Evolutionary conservation across 2,797 vertebrate genomes (phyloP).

Genomic region (Oophaga sylvatica): DNA sequence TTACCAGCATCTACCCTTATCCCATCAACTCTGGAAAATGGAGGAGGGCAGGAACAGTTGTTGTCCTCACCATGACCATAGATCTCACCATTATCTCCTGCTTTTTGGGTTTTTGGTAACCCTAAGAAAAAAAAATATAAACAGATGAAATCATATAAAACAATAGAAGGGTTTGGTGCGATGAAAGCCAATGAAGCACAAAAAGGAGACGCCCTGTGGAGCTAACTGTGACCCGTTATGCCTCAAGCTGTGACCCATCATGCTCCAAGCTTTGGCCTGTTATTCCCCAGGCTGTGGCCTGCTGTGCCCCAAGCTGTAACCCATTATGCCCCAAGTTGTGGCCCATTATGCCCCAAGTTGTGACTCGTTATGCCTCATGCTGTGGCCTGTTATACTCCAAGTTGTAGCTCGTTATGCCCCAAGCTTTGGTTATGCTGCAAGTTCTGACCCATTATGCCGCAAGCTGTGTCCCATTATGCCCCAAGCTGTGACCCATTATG

Average conservation of each 20-base stretch:
- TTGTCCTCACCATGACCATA: slow-evolving; percentile 18
- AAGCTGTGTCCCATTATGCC: too few relatives aligned
- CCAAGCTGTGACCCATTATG: background rate
- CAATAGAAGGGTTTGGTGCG: background rate
- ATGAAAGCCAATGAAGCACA: background rate
- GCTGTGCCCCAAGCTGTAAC: too few relatives aligned
- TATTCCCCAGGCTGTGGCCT: too few relatives aligned
- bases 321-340: too few relatives aligned
- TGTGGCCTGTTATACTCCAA: too few relatives aligned
- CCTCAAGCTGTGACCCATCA: background rate
- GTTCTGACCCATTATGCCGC: too few relatives aligned
- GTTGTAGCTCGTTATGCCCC: too few relatives aligned
- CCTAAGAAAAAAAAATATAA: background rate
- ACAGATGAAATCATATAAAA: background rate
- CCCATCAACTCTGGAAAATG: background rate
- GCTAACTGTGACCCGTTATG: background rate
- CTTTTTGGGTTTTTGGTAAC: background rate
- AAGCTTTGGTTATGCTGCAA: too few relatives aligned
- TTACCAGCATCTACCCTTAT: slow-evolving; percentile 19
- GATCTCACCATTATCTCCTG: background rate
- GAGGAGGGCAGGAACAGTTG: background rate
- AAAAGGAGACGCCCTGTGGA: background rate
- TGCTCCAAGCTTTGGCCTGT: too few relatives aligned
- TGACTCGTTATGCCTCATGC: too few relatives aligned
- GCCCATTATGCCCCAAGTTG: too few relatives aligned